Percentiles rank a stretch among this genome's conserved stretches.
These are phyloP conservation scores for Pantala flavescens DNA, from an alignment of 1,140 invertebrate genomes.

Conservation along the genomic window DNA sequence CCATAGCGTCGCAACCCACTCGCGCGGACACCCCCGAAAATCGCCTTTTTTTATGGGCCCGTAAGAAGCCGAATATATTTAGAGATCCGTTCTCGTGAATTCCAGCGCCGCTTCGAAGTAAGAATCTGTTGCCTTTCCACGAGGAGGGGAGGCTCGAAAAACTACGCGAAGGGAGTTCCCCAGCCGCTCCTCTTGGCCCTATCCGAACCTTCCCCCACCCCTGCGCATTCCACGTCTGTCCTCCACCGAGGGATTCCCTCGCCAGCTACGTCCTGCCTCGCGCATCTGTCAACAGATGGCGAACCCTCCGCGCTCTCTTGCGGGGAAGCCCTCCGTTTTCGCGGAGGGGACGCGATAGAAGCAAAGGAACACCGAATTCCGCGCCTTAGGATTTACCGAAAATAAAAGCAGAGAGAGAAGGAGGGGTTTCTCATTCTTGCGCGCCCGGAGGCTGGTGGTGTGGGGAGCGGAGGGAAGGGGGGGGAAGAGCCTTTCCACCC, in stretches of 20 bases:
- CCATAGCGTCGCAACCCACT: no score
- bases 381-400: background rate
- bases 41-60: no score
- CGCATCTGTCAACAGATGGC: constrained; percentile 7
- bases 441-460: background rate
- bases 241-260: constrained; percentile 1
- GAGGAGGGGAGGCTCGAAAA: no score
- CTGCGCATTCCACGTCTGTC: background rate
- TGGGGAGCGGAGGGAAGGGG: background rate
- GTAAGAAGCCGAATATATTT: no score
- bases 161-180: background rate
- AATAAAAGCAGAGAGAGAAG: background rate
- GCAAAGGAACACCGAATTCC: background rate
- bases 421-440: background rate
- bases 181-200: background rate
- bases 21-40: no score
- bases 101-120: background rate
- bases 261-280: background rate
- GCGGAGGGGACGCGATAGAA: background rate
- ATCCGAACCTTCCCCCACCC: background rate
- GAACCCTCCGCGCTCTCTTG: background rate
- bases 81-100: background rate
- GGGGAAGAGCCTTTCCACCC: background rate
- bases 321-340: background rate
- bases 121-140: background rate